phyloP scores from a whole-genome alignment of 2,888 invertebrate genomes.

The Laspeyria flexula region DNA sequence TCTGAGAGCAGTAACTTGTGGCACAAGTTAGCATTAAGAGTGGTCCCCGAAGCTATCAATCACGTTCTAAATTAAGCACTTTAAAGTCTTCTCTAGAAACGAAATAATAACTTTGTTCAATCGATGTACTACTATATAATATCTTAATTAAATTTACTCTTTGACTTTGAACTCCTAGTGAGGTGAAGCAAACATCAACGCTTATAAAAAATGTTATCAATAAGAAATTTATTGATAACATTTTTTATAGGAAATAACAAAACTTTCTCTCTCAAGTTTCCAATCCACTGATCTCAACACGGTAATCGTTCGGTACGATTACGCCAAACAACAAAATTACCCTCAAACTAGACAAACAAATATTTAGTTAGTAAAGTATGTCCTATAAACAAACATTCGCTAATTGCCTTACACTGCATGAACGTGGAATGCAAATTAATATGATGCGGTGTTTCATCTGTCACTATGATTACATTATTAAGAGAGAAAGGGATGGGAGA shows the following conservation, averaged over 20 bases:
- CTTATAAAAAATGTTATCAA: too few species aligned
- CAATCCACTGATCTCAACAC: too few species aligned
- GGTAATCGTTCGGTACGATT: conserved; percentile 4
- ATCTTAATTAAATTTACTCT: too few species aligned
- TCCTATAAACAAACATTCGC: conserved; percentile 6
- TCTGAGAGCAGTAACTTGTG: neutral
- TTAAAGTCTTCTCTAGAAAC: conserved; percentile 27
- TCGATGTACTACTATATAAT: too few species aligned
- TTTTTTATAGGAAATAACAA: too few species aligned
- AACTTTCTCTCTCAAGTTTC: too few species aligned
- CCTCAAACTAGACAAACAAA: neutral
- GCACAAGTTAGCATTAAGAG: conserved; percentile 12
- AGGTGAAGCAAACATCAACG: too few species aligned
- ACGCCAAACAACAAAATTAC: neutral
- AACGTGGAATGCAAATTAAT: conserved; percentile 53
- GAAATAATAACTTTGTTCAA: too few species aligned
- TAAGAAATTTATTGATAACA: too few species aligned
- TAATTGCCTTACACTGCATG: conserved; percentile 40
- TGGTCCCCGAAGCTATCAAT: conserved; percentile 47
- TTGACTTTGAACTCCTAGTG: too few species aligned
- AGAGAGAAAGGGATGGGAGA: conserved; percentile 16
- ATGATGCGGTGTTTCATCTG: conserved; percentile 47
- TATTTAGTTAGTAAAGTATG: neutral
- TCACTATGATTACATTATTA: conserved; percentile 53
- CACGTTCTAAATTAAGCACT: conserved; percentile 26